Base-by-base conservation (phyloP, 1,140 invertebrate species). In the Chionoecetes opilio region DNA sequence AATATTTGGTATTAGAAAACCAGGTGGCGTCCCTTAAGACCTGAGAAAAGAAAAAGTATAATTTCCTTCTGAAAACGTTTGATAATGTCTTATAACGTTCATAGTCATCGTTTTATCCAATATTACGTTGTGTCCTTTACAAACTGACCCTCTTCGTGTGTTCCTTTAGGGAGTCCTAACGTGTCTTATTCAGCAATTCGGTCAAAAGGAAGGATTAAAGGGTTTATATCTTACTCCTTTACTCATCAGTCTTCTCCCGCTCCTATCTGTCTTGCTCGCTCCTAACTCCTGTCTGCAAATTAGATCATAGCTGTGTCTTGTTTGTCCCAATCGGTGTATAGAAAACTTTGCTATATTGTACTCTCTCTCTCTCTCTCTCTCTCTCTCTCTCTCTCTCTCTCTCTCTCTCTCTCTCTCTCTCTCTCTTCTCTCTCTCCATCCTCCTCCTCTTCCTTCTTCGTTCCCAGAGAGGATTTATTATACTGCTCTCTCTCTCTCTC, bases 341-440 rank as follows among this genome's bases (percentile, higher is more conserved):
- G n/a, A 75, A 75, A n/a, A 21, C 26, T 21, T 75, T 26, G 26
- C 35, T n/a, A n/a, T n/a, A n/a, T n/a, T n/a, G n/a, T n/a, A n/a
- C 35, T 37, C 86, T 88, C 86, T 88, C 86, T 88, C 86, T 88
- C 35, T 88, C 35, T 88, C 86, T 88, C 86, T 88, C 32, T 88
- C 86, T 88, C 32, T 88, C 86, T 37, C 86, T 88, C 32, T 88
- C 86, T 88, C 21, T 85, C 82, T 85, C 82, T 85, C 85, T 87
- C 85, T 87, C 85, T 87, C 85, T 87, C 85, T 87, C 85, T 87
- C 85, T 87, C 85, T 87, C 85, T 87, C 85, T 87, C 85, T 86
- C 85, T 86, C 85, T 86, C 85, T 86, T 86, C 85, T 37, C 37
- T 21, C 37, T 37, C 37, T 37, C 37, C 35, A 14, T 86, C 29